Evolutionary conservation across 2,113 vertebrate species (phyloP), one percentile per base, ranked within the genome.

Genomic region (Capricornis sumatraensis): DNA sequence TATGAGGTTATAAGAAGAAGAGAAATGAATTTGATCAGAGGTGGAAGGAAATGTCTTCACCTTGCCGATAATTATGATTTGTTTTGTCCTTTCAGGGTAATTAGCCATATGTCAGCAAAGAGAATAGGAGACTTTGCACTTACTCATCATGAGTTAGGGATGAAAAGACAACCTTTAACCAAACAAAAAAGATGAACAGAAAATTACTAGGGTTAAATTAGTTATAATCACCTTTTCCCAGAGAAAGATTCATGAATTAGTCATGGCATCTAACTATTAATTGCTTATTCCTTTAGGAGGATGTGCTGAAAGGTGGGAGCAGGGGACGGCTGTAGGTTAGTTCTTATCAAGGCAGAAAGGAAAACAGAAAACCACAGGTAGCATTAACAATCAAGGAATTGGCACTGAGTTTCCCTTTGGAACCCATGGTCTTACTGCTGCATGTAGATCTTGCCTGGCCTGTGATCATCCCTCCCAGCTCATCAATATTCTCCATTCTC

Each of bases 61-160:
- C 81, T 81, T 96, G 58, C 88, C 88, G 33, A 85, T 96, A 96
- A 97, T 93, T 97, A 92, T 97, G 81, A 92, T 96, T 97, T 98
- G 87, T 90, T 96, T 96, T 82, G 30, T 95, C 94, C 47, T 98
- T 96, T 91, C 53, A 55, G 57, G 45, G 19, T 96, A 98, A 96
- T 97, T 98, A 97, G 89, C 87, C 60, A 90, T 97, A 92, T 45
- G 81, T 97, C 67, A 96, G 57, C 64, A 81, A 93, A 88, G 76
- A 92, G 58, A 97, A 33, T 92, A 88, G 43, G 33, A 92, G 45
- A n/a, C 43, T 96, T 82, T n/a, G 25, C 95, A 64, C 64, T 95
- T 93, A 81, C 4, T 90, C 55, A 79, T 87, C 67, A 47, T 92
- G 71, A 57, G 27, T 43, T 52, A 83, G 33, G 60, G 30, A n/a